A percentile compares a stretch with the other conserved stretches of the same genome.
phyloP scores from a whole-genome alignment of 1,140 invertebrate species.

The Lanistes nyassanus region DNA sequence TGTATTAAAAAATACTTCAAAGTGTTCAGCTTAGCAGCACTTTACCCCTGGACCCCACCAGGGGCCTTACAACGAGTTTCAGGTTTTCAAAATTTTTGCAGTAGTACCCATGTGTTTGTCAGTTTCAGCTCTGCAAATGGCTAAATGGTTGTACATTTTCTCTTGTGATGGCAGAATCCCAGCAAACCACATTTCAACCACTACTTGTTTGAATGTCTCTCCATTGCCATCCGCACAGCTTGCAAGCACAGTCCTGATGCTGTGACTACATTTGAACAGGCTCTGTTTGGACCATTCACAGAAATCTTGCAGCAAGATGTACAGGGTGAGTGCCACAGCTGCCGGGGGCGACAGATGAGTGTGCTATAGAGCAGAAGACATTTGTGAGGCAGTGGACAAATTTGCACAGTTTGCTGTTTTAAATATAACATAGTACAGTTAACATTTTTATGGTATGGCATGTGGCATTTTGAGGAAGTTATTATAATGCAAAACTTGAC shows the following conservation, averaged over 20 bases:
- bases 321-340: slow-evolving; percentile 77
- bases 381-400: not conserved
- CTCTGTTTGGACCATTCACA: slow-evolving; percentile 93
- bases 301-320: slow-evolving; percentile 92
- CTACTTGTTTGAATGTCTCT: slow-evolving; percentile 94
- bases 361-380: not conserved
- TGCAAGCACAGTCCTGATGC: slow-evolving; percentile 83
- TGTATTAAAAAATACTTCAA: not conserved
- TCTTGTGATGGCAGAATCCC: slow-evolving; percentile 77
- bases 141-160: too few relatives aligned
- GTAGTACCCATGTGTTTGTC: too few relatives aligned
- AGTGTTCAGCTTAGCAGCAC: too few relatives aligned
- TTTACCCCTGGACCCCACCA: too few relatives aligned
- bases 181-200: slow-evolving; percentile 98
- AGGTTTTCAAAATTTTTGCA: too few relatives aligned
- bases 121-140: too few relatives aligned
- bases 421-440: too few relatives aligned
- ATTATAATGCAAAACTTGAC: not conserved
- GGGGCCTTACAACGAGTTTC: too few relatives aligned
- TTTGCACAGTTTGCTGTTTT: too few relatives aligned
- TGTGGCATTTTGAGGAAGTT: not conserved
- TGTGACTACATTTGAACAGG: slow-evolving; percentile 89
- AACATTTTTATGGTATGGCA: not conserved
- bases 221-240: slow-evolving; percentile 85
- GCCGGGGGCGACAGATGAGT: not conserved